Evolutionary conservation across 37 sponge, comb jelly and placozoan genomes (phyloP), one percentile per base, ranked within the genome.

Genomic region (Oopsacas minuta): DNA sequence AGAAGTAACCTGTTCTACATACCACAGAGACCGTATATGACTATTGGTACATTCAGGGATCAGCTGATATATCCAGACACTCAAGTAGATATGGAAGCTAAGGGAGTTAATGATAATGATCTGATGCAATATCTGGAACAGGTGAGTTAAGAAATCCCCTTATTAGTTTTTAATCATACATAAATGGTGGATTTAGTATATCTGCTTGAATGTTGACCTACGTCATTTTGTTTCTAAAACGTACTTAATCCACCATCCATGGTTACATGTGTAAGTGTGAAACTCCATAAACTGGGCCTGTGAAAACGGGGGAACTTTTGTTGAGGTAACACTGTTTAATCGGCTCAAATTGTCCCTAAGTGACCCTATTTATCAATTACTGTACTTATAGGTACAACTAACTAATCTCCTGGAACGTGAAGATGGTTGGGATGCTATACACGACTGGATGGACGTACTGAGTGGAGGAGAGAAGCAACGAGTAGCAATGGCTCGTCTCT

Each of bases 401-500:
- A 83, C 90, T 0, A 90, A 93, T 81, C 84, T 93, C 46, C 52
- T 91, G 36, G 91, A 93, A 38, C 81, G 94, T 7, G 94, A 93
- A 37, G 87, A 87, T 36, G 91, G 92, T 35, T 94, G 92, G 94
- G 92, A 91, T 38, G 83, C 92, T 23, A 86, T 88, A 0, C 89
- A 95, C 88, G 96, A 95, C 81, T 95, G 96, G 96, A 93, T 93
- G 94, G 96, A 95, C 83, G 94, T 95, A 25, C 88, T 95, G 23
- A 93, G 94, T 88, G 96, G 96, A 36, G 96, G 96, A 83, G 96
- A 95, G 81, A 95, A 95, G 86, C 96, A 95, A 85, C 83, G 96
- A 39, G 89, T 95, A 84, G 96, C 96, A 90, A 95, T 95, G 96
- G 96, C 96, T 12, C 46, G 96, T 35, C 87, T 95, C 85, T 93